These are phyloP conservation scores for Bhutanitis thaidina DNA, from an alignment of 2,888 invertebrate genomes.

Conservation along the genomic window DNA sequence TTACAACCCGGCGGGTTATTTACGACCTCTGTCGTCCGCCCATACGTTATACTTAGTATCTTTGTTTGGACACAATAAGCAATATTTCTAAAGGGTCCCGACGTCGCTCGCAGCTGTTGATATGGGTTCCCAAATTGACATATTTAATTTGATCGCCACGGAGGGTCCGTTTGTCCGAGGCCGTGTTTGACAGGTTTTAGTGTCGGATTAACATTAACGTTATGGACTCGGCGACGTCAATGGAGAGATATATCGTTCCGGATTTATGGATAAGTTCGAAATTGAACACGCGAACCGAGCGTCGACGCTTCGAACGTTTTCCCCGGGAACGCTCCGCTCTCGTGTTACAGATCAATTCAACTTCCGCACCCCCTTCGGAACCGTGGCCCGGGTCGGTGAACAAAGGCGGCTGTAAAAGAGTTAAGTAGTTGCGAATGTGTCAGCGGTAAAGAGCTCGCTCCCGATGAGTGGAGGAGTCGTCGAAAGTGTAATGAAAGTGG, in stretches of 20 bases:
- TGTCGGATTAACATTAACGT: conserved; percentile 75
- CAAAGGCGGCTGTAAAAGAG: conserved; percentile 67
- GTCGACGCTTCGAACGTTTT: conserved; percentile 65
- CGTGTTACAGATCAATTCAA: conserved; percentile 64
- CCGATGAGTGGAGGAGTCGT: conserved; percentile 42
- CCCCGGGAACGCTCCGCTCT: conserved; percentile 40
- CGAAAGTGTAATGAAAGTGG: conserved; percentile 74
- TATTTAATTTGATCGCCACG: conserved; percentile 79
- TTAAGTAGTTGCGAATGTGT: conserved; percentile 72
- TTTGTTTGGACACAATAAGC: conserved; percentile 81
- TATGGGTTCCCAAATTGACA: conserved; percentile 80
- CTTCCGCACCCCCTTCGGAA: conserved; percentile 70
- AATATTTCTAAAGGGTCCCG: conserved; percentile 76
- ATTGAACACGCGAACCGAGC: conserved; percentile 27
- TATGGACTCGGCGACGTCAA: conserved; percentile 65
- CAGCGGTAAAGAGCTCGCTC: conserved; percentile 61
- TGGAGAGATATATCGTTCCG: conserved; percentile 39
- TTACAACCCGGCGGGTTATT: conserved; percentile 78
- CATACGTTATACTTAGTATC: conserved; percentile 81
- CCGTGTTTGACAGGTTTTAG: conserved; percentile 77
- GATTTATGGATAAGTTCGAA: conserved; percentile 18
- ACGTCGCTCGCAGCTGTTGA: conserved; percentile 78
- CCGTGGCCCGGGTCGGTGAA: conserved; percentile 48
- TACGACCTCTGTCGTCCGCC: conserved; percentile 77
- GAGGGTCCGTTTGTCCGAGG: conserved; percentile 60